These are phyloP conservation scores for Drosophila rufa DNA, from an alignment of 1,140 invertebrate species.

Conservation along the genomic window DNA sequence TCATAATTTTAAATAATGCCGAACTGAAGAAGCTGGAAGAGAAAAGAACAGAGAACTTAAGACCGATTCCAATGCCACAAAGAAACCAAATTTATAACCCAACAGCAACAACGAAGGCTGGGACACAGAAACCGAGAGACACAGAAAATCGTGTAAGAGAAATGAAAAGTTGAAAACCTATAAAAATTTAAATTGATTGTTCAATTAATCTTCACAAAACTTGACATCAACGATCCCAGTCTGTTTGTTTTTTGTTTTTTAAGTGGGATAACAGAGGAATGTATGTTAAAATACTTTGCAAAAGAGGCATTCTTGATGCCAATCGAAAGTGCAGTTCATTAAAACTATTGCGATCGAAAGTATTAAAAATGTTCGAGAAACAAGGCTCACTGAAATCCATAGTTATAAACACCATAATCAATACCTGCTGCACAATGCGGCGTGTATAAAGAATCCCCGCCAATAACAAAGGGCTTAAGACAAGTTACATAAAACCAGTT, in stretches of 20 bases:
- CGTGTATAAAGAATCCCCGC: conserved; percentile 17
- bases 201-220: conserved; percentile 84
- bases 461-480: conserved; percentile 36
- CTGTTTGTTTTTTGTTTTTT: conserved; percentile 12
- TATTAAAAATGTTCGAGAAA: conserved; percentile 26
- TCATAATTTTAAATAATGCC: conserved; percentile 73
- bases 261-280: not conserved
- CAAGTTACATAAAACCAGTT: conserved; percentile 76
- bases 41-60: conserved; percentile 25
- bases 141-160: conserved; percentile 73
- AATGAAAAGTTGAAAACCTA: conserved; percentile 83
- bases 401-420: conserved; percentile 40
- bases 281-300: conserved; percentile 5
- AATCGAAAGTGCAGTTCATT: not conserved
- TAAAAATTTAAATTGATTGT: conserved; percentile 85
- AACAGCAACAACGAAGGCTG: conserved; percentile 47
- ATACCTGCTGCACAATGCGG: conserved; percentile 40
- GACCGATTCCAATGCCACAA: conserved; percentile 61
- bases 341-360: conserved; percentile 8
- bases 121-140: conserved; percentile 16
- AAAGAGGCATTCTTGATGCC: not conserved
- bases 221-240: conserved; percentile 66
- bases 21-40: not conserved
- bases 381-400: conserved; percentile 1
- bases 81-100: conserved; percentile 74